Percentiles rank a stretch among this genome's conserved stretches.
These are phyloP conservation scores for Agriopis marginaria DNA, from an alignment of 2,888 invertebrate genomes.

Conservation along the genomic window DNA sequence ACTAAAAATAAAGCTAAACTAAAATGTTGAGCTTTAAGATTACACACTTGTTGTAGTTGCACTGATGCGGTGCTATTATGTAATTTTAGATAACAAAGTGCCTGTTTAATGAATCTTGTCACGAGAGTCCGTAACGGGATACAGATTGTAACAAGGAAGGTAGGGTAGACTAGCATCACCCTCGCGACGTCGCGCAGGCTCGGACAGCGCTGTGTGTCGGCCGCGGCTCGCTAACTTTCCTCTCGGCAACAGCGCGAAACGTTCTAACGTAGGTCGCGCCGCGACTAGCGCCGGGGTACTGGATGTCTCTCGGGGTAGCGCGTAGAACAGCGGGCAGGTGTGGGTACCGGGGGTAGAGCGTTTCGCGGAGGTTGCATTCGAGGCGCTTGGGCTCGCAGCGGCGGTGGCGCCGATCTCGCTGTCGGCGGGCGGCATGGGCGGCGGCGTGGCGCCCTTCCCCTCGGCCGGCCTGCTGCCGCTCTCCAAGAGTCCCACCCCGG, in stretches of 20 bases:
- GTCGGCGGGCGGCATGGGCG: conserved; percentile 87
- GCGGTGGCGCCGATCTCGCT: conserved; percentile 94
- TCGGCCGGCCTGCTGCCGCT: conserved; percentile 91
- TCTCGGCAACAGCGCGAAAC: conserved; percentile 78
- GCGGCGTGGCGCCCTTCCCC: conserved; percentile 87
- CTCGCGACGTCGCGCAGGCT: conserved; percentile 8
- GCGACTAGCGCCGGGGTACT: conserved; percentile 43
- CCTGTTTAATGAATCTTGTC: neutral
- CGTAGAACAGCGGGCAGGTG: neutral
- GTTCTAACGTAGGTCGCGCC: conserved; percentile 69
- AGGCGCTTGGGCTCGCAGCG: conserved; percentile 88
- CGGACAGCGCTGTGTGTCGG: conserved; percentile 49
- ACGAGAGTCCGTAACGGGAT: neutral
- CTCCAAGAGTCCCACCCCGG: conserved; percentile 93
- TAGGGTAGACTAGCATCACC: conserved; percentile 54
- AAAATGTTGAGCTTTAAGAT: neutral
- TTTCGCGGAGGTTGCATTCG: conserved; percentile 92
- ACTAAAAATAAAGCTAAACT: neutral
- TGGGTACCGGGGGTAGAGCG: conserved; percentile 85
- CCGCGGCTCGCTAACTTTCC: conserved; percentile 53
- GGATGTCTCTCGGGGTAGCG: conserved; percentile 20
- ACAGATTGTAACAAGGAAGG: neutral
- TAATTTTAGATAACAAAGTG: neutral
- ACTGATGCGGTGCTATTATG: conserved; percentile 1
- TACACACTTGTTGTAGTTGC: neutral